These are phyloP conservation scores for Anguilla japonica DNA, from an alignment of 2,113 vertebrate species.

Conservation along the genomic window DNA sequence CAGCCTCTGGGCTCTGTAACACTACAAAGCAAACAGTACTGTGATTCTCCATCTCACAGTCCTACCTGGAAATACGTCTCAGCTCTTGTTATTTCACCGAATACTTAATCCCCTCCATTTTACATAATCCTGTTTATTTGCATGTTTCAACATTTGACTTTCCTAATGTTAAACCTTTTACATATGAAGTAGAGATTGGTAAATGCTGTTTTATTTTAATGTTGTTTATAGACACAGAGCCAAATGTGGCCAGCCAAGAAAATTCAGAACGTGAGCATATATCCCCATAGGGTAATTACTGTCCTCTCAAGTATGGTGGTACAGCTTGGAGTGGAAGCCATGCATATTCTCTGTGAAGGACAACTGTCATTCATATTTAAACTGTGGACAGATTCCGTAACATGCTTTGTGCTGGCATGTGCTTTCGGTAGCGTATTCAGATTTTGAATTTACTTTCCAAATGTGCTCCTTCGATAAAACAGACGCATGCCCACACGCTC, in stretches of 20 bases:
- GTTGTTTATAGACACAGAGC: neutral
- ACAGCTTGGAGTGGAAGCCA: neutral
- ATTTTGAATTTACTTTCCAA: slow-evolving; percentile 8
- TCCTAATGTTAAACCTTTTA: neutral
- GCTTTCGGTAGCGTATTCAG: neutral
- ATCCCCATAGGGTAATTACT: neutral
- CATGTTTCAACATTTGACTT: neutral
- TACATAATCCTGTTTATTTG: neutral
- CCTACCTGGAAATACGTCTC: neutral
- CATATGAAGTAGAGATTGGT: neutral
- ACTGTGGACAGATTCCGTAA: neutral
- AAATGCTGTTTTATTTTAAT: neutral
- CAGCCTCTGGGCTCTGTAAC: neutral
- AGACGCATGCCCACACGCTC: neutral
- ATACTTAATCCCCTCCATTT: neutral
- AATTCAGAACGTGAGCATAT: neutral
- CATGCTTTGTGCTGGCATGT: neutral
- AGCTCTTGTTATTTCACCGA: neutral
- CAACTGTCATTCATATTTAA: neutral
- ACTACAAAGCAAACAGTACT: neutral
- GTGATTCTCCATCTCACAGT: neutral
- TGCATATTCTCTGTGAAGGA: neutral
- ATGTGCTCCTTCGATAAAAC: neutral
- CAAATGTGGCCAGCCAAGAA: neutral
- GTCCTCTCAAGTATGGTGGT: neutral